These are phyloP conservation scores for Tyto alba DNA, from an alignment of 2,113 vertebrate species.

Conservation along the genomic window DNA sequence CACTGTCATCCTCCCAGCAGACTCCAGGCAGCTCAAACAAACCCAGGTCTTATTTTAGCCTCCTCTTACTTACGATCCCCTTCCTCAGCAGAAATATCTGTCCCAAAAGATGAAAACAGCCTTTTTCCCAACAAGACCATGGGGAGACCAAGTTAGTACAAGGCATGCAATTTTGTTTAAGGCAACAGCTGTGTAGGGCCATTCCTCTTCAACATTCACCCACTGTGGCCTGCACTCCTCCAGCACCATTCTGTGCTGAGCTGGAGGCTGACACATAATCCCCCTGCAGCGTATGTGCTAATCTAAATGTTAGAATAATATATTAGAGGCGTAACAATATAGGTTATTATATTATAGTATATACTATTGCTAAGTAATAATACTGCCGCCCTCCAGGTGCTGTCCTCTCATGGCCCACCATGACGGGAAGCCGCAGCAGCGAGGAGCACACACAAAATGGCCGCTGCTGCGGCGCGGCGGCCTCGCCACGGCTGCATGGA, in stretches of 20 bases:
- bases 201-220: rapidly evolving
- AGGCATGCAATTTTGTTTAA: background rate
- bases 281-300: background rate
- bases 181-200: background rate
- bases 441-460: background rate
- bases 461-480: background rate
- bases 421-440: background rate
- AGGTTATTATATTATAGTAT: background rate
- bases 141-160: background rate
- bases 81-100: background rate
- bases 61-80: background rate
- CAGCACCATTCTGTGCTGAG: background rate
- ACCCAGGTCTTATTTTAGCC: background rate
- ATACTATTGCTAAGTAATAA: background rate
- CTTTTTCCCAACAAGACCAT: background rate
- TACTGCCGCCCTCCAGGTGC: background rate
- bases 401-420: background rate
- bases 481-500: background rate
- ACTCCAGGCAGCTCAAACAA: background rate
- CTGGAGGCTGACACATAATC: background rate
- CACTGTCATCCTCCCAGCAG: background rate
- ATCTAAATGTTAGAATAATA: background rate
- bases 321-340: background rate
- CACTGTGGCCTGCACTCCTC: rapidly evolving
- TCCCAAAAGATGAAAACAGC: background rate